Evolutionary conservation across 2,797 vertebrate genomes (phyloP), one percentile per base, ranked within the genome.

Genomic region (Garrulus glandarius): DNA sequence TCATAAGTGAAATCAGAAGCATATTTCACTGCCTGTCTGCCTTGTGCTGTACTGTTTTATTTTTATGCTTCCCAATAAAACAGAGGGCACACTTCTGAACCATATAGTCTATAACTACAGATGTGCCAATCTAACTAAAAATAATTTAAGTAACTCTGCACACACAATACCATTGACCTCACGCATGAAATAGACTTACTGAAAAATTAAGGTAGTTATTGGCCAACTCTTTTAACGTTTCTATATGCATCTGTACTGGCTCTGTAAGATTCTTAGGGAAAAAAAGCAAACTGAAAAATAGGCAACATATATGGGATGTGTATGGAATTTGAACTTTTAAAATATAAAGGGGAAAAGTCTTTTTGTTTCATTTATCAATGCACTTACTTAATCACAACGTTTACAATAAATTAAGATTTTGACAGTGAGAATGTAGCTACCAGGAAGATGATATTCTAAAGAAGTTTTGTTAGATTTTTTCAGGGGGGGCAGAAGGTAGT

Each of bases 1-100:
- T 96, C 97, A 79, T 96, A 97, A 97, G 96, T 95, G 82, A 97
- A 97, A 97, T 97, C 95, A 80, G 89, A 87, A 89, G 85, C 95
- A 93, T 97, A 97, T 97, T 97, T 97, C 96, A 97, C 87, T 87
- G 79, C 85, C 95, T 97, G 96, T 93, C 97, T 95, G 50, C 86
- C 74, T 84, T 32, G 12, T 89, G 91, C 92, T 96, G 76, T 86
- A 83, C 94, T 96, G 92, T 91, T 96, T 95, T 95, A 94, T 97
- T 97, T 97, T 97, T 97, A 97, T 97, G 96, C 95, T 89, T 95
- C 74, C 68, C 82, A 94, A 85, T 97, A 96, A 98, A 97, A 96
- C 84, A 97, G 92, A 97, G 95, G 96, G 96, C 96, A 96, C 77
- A 50, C 79, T 97, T 96, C 79, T 97, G 94, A 97, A 78, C 94